Base-by-base conservation (phyloP, 2,888 invertebrate genomes). In the Diadegma fenestrale region DNA sequence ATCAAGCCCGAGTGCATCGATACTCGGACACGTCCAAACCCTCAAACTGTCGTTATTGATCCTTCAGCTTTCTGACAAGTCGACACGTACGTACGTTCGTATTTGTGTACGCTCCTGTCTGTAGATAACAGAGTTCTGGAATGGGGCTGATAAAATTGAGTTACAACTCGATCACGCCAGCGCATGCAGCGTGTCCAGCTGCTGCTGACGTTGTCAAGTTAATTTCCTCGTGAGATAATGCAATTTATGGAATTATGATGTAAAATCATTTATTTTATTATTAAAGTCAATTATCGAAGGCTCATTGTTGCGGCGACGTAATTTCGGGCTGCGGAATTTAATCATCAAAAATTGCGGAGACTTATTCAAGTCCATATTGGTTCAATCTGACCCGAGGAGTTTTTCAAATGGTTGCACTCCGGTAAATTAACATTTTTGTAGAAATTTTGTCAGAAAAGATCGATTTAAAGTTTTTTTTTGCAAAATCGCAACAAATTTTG, bases 21-120 rank as follows among this genome's bases (percentile, higher is more conserved):
- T 33, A 58, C n/a, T n/a, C 33, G 37, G 5, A 43, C 5, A 83
- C 22, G 68, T 68, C 48, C 58, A 48, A 79, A 82, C 45, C 37
- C 33, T 63, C 43, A 48, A 64, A 33, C 66, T 33, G 71, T 78
- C n/a, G 22, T 22, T 63, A 82, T 82, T 78, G 82, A 82, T 82
- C 41, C 66, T 58, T 71, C 8, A 30, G 71, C 63, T 2, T 30
- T 30, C 72, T 58, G 77, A n/a, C 30, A 43, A 71, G 48, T 63
- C 26, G 48, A 33, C 72, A 4, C 4, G 4, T 30, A 4, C 4
- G 4, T 30, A 43, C 64, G 66, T n/a, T 19, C 26, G 45, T 68
- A 58, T 45, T 58, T 63, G 0, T 30, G 19, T 19, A 37, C n/a
- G 43, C 12, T 14, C 22, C 6, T 37, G 17, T 48, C 26, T 17